These are phyloP conservation scores for Passerina amoena DNA, from an alignment of 2,113 vertebrate genomes.

Conservation along the genomic window DNA sequence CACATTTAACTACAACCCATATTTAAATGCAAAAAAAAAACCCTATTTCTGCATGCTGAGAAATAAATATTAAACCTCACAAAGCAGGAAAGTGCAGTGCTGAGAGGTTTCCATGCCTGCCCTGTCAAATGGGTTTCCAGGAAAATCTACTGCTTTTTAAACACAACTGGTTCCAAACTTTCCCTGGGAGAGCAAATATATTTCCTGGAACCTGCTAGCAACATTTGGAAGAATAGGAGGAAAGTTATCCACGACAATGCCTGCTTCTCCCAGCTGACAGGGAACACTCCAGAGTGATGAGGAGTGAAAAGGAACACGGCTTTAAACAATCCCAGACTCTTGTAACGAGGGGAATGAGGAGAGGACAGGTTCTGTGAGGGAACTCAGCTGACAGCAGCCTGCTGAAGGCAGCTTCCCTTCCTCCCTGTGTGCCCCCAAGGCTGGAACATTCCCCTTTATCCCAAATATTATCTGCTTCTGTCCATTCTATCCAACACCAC, in stretches of 20 bases:
- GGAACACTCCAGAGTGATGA: background rate
- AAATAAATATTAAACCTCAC: background rate
- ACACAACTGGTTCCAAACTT: slow-evolving; percentile 43
- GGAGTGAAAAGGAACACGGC: background rate
- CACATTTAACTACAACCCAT: background rate
- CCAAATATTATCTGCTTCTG: background rate
- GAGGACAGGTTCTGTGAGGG: background rate
- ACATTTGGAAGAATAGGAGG: background rate
- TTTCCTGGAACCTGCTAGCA: slow-evolving; percentile 49
- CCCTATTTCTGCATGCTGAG: background rate
- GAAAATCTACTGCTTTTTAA: slow-evolving; percentile 49
- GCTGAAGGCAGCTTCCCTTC: background rate
- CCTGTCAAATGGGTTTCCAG: background rate
- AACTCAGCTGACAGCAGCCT: background rate
- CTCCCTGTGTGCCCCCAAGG: background rate
- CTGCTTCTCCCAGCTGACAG: background rate
- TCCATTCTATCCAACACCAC: background rate
- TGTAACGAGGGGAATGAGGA: background rate
- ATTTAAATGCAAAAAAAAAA: background rate
- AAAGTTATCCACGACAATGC: background rate
- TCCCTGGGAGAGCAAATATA: slow-evolving; percentile 26
- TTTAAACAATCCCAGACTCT: background rate
- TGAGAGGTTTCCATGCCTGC: background rate
- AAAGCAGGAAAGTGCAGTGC: background rate
- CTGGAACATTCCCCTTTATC: background rate